Conservation (phyloP, 2,113 vertebrate species). For the Fregetta grallaria region DNA sequence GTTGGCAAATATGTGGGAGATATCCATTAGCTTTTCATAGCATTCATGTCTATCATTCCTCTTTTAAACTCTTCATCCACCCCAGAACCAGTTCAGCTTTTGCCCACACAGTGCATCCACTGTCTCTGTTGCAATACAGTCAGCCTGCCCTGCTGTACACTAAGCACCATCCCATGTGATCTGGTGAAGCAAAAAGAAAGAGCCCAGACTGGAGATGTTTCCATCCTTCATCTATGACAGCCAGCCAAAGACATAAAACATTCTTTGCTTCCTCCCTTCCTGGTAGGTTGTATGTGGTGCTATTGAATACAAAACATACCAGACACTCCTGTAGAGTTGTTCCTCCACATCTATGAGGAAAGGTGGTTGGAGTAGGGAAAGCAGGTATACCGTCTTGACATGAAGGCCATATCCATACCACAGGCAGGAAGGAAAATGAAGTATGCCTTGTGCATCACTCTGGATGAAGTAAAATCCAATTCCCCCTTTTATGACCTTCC, state of each 20-base stretch:
- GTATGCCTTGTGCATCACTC: background rate
- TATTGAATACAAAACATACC: background rate
- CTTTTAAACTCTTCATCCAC: background rate
- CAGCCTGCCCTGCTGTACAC: background rate
- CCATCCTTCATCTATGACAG: background rate
- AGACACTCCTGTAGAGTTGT: background rate
- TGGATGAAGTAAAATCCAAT: background rate
- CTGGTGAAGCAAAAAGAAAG: background rate
- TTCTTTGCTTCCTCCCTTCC: background rate
- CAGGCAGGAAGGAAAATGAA: background rate
- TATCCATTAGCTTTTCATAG: background rate
- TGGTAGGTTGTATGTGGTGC: background rate
- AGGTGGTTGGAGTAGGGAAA: background rate
- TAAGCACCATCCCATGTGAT: background rate
- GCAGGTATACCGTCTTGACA: background rate
- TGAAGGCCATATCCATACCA: background rate
- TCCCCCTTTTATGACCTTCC: background rate
- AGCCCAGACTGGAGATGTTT: background rate
- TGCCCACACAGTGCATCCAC: background rate
- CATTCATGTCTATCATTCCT: background rate
- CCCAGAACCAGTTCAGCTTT: background rate
- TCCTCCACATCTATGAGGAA: background rate
- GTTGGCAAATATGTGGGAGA: background rate
- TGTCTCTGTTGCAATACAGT: background rate
- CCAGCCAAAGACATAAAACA: background rate